Conservation (phyloP, 2,888 invertebrate species). For the Polydesmus complanatus region DNA sequence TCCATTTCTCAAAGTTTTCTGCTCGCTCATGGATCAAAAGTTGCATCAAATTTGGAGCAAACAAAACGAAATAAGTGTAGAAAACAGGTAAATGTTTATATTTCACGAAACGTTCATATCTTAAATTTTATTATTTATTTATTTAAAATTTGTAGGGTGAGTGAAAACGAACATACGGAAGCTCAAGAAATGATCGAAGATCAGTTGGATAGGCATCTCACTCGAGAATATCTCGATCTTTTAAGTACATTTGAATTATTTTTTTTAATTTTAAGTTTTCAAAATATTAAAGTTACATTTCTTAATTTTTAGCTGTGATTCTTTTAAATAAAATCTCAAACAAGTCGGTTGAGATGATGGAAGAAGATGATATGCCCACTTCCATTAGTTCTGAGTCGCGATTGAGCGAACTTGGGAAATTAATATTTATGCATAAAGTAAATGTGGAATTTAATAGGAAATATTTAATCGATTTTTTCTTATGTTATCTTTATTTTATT, state of each 20-base stretch:
- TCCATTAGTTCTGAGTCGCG: slow-evolving; percentile 39
- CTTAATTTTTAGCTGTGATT: slow-evolving; percentile 45
- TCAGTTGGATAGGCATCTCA: slow-evolving; percentile 58
- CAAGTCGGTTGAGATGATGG: slow-evolving; percentile 42
- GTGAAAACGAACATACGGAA: slow-evolving; percentile 14
- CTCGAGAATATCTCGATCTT: slow-evolving; percentile 75
- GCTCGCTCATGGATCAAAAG: slow-evolving; percentile 46
- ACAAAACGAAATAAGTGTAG: slow-evolving; percentile 29
- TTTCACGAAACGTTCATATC: background rate
- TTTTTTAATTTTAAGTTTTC: slow-evolving; percentile 29
- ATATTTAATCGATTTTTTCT: slow-evolving; percentile 47
- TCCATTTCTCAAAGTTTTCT: slow-evolving; percentile 61
- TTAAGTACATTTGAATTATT: slow-evolving; percentile 31
- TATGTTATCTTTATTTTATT: slow-evolving; percentile 38
- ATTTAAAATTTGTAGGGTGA: background rate
- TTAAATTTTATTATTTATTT: background rate
- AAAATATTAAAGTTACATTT: slow-evolving; percentile 61
- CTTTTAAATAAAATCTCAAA: slow-evolving; percentile 6
- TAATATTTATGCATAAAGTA: too few species aligned
- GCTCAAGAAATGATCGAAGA: slow-evolving; percentile 18
- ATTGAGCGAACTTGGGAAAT: slow-evolving; percentile 65
- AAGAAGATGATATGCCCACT: slow-evolving; percentile 31
- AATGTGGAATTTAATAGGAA: too few species aligned
- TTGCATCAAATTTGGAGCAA: slow-evolving; percentile 23
- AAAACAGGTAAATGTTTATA: slow-evolving; percentile 27